A percentile compares a stretch with the other conserved stretches of the same genome.
These are phyloP conservation scores for Uropetala carovei DNA, from an alignment of 2,888 invertebrate species.

Conservation along the genomic window DNA sequence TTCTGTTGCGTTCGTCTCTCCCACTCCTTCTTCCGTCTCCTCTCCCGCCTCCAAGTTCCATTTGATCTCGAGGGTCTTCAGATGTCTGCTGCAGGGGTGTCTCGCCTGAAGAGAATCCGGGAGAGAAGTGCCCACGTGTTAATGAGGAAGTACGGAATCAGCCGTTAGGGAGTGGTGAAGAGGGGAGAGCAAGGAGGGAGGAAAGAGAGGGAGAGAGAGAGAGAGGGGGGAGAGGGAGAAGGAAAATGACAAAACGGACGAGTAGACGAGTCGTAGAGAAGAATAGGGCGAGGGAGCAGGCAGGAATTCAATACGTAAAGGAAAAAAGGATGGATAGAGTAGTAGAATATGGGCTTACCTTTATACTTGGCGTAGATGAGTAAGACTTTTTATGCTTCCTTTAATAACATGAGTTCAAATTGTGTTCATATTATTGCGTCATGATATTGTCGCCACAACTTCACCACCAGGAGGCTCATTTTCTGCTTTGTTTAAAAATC, in stretches of 20 bases:
- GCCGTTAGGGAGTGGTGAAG: not conserved
- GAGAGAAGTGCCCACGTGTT: conserved; percentile 52
- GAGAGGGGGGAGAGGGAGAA: not conserved
- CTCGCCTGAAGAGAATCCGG: conserved; percentile 25
- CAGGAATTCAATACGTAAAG: too few species aligned
- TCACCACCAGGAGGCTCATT: too few species aligned
- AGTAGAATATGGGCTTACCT: too few species aligned
- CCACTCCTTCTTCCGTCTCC: not conserved
- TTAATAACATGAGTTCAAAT: too few species aligned
- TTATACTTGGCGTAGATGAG: too few species aligned
- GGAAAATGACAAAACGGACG: not conserved
- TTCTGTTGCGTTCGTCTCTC: not conserved
- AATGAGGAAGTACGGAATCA: not conserved
- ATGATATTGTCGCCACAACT: too few species aligned
- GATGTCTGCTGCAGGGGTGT: conserved; percentile 41
- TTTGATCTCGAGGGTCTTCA: conserved; percentile 44
- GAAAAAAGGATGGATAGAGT: too few species aligned
- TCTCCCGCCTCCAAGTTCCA: not conserved
- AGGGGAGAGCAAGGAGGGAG: not conserved
- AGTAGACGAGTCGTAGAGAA: too few species aligned
- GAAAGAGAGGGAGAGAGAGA: not conserved
- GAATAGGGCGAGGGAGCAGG: too few species aligned
- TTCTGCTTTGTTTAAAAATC: too few species aligned
- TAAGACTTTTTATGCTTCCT: too few species aligned
- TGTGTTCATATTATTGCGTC: too few species aligned